phyloP scores from a whole-genome alignment of 2,113 vertebrate genomes.

The Chlamydotis undulata region DNA sequence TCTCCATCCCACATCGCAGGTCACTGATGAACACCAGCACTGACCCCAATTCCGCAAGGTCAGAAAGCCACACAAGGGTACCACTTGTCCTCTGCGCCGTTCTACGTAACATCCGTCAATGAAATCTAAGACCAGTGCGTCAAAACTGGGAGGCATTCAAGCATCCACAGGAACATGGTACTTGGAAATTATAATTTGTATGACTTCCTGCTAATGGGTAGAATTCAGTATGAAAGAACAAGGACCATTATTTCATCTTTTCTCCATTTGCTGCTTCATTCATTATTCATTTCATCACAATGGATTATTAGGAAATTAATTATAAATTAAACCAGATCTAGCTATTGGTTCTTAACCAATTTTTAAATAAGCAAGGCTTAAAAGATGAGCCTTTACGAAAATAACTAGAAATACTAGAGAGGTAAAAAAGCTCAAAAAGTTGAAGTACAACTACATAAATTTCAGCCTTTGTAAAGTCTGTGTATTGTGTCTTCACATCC shows the following conservation, averaged over 20 bases:
- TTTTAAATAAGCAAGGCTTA: not conserved
- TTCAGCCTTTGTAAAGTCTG: not conserved
- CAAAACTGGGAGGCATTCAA: not conserved
- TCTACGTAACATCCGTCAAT: not conserved
- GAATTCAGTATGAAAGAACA: not conserved
- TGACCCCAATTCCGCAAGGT: not conserved
- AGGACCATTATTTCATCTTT: not conserved
- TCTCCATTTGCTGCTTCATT: not conserved
- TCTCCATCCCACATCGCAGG: not conserved
- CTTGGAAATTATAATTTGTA: not conserved
- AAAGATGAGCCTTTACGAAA: not conserved
- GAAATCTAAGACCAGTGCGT: not conserved
- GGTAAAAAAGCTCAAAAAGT: not conserved
- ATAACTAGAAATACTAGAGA: not conserved
- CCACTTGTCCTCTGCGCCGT: accelerated
- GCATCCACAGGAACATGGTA: accelerated
- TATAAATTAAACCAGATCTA: not conserved
- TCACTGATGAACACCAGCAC: not conserved
- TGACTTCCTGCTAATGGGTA: not conserved
- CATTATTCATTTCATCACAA: not conserved
- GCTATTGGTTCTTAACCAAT: not conserved
- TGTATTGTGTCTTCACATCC: not conserved
- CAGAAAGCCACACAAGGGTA: not conserved
- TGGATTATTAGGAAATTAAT: not conserved
- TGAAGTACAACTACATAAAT: not conserved